Percentiles rank a stretch among this genome's conserved stretches.
Evolutionary conservation across 64 coral and sea anemone species (phyloP).

Genomic region (Montipora foliosa): DNA sequence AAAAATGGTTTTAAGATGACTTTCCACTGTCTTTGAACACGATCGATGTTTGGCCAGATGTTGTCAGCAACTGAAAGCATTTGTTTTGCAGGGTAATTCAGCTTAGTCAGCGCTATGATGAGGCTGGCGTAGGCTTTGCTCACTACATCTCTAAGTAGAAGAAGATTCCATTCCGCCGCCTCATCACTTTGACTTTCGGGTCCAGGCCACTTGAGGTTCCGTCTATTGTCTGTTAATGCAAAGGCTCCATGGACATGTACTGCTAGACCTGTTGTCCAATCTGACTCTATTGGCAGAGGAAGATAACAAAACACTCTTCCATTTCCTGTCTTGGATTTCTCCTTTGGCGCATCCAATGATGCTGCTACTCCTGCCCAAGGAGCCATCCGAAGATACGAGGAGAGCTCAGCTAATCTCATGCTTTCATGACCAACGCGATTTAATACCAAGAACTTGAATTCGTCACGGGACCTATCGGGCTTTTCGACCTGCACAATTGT

Average conservation of each 20-base stretch:
- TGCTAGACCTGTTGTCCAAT: conserved; percentile 84
- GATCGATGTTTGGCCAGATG: conserved; percentile 79
- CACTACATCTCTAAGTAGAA: conserved; percentile 72
- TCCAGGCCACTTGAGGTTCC: conserved; percentile 92
- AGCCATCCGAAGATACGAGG: conserved; percentile 60
- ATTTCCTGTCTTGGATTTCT: conserved; percentile 44
- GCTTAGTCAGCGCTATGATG: conserved; percentile 65
- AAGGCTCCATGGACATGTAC: conserved; percentile 96
- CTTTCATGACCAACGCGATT: conserved; percentile 82
- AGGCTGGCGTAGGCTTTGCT: conserved; percentile 84
- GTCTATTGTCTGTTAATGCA: conserved; percentile 90
- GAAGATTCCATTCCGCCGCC: conserved; percentile 87
- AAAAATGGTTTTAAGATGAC: conserved; percentile 82
- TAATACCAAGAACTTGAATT: conserved; percentile 79
- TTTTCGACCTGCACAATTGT: conserved; percentile 66
- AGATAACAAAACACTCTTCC: conserved; percentile 97
- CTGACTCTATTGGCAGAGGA: conserved; percentile 85
- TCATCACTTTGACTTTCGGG: conserved; percentile 88
- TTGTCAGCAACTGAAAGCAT: conserved; percentile 69
- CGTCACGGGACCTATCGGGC: conserved; percentile 26
- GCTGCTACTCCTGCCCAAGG: conserved; percentile 92
- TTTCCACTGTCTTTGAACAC: conserved; percentile 87
- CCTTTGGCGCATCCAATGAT: conserved; percentile 32
- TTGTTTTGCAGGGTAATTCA: conserved; percentile 35
- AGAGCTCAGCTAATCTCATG: conserved; percentile 65